phyloP scores from a whole-genome alignment of 30 jellyfish, hydroid and myxozoan species.

The Sanderia malayensis region DNA sequence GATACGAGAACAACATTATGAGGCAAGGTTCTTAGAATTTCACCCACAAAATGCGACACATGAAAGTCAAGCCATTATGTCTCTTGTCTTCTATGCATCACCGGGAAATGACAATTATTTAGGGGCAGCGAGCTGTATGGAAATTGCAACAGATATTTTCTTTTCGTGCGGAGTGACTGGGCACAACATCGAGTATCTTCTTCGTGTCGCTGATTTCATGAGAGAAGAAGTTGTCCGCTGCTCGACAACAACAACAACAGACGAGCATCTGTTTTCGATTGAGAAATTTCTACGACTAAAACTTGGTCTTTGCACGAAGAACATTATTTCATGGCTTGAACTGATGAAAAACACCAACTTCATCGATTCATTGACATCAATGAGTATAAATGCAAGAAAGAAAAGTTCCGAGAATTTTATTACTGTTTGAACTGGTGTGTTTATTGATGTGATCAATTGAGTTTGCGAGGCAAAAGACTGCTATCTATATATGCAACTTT shows the following conservation, averaged over 20 bases:
- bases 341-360: slow-evolving; percentile 25
- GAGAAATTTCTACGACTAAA: slow-evolving; percentile 63
- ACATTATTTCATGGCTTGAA: slow-evolving; percentile 65
- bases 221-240: slow-evolving; percentile 37
- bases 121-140: slow-evolving; percentile 49
- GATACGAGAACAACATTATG: slow-evolving; percentile 78
- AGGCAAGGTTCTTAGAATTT: slow-evolving; percentile 31
- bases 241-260: too few species aligned
- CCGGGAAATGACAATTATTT: slow-evolving; percentile 55
- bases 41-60: not conserved
- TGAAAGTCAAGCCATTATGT: slow-evolving; percentile 6
- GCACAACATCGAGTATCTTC: slow-evolving; percentile 77
- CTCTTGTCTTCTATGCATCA: slow-evolving; percentile 72
- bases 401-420: slow-evolving; percentile 17
- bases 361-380: slow-evolving; percentile 1
- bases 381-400: not conserved
- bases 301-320: slow-evolving; percentile 57
- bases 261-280: slow-evolving; percentile 63
- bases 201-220: slow-evolving; percentile 83
- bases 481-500: too few species aligned
- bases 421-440: not conserved
- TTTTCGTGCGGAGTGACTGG: slow-evolving; percentile 72
- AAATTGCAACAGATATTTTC: slow-evolving; percentile 54
- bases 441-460: too few species aligned
- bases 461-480: too few species aligned